Conservation (phyloP, 2,113 vertebrate genomes). For the Hypocryptadius cinnamomeus region DNA sequence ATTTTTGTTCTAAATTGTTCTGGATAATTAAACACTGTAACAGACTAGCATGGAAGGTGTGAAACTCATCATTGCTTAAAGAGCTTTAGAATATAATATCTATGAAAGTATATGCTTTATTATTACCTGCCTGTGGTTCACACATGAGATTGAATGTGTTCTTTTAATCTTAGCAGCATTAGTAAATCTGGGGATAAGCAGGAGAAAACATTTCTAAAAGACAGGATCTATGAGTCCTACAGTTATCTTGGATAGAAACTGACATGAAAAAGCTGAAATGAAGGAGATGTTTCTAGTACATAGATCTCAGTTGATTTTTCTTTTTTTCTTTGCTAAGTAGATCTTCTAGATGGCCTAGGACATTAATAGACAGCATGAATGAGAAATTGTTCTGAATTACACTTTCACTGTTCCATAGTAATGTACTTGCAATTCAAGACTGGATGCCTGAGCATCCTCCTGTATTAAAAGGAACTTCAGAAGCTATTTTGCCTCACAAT, state of each 20-base stretch:
- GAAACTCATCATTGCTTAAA: neutral
- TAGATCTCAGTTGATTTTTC: neutral
- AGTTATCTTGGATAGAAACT: neutral
- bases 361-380: neutral
- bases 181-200: neutral
- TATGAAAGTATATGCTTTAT: neutral
- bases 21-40: slow-evolving; percentile 39
- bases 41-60: neutral
- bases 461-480: neutral
- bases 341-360: neutral
- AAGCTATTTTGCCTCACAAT: neutral
- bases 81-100: neutral
- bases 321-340: neutral
- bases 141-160: neutral
- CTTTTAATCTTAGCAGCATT: neutral
- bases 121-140: neutral
- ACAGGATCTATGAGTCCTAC: neutral
- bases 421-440: neutral
- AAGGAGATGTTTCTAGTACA: neutral
- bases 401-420: neutral
- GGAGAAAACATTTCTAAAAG: neutral
- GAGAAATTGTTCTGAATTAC: neutral
- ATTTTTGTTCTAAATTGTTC: slow-evolving; percentile 23
- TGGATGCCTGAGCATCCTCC: neutral
- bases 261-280: neutral